Evolutionary conservation across 92 coral and sea anemone genomes (phyloP), one percentile per base, ranked within the genome.

Genomic region (Blastomussa wellsi): DNA sequence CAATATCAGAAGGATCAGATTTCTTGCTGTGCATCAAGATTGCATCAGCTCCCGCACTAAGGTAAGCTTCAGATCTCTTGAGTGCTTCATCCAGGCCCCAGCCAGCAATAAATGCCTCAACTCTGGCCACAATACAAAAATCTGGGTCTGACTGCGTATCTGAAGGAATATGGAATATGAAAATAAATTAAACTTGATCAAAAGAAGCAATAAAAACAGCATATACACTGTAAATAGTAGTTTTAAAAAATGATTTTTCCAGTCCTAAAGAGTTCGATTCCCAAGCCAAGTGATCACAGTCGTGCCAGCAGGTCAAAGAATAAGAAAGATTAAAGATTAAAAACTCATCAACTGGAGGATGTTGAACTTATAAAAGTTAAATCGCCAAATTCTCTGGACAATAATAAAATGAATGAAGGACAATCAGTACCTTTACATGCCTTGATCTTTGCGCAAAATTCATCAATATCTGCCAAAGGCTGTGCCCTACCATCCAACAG

Each of bases 11-110:
- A n/a, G 99, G 99, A 64, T 96, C 99, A 49, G 99, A 92, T 69
- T 96, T 96, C 88, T 96, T 96, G 91, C 99, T 96, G 89, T 96
- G 99, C 99, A 96, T 96, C 24, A 96, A 94, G 83, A 96, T 96
- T 62, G 99, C 99, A 92, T 96, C 99, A 36, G 99, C 99, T 26
- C 99, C 99, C 37, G 99, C 99, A 92, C 90, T 96, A 64, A 95
- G 94, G 41, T 96, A 96, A 35, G 99, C 99, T 78, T 96, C 99
- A 26, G 99, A 97, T 62, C 99, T 89, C 79, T 86, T 90, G 19
- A 96, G 92, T 15, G 99, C 99, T 82, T 96, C 99, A 74, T 96
- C 99, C 57, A 96, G 87, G 17, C 95, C 95, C 99, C 99, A 96
- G 15, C 99, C 99, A 62, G 99, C 98, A 74, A 96, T 96, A 76